Evolutionary conservation across 2,888 invertebrate species (phyloP).

Genomic region (Mythimna loreyi): DNA sequence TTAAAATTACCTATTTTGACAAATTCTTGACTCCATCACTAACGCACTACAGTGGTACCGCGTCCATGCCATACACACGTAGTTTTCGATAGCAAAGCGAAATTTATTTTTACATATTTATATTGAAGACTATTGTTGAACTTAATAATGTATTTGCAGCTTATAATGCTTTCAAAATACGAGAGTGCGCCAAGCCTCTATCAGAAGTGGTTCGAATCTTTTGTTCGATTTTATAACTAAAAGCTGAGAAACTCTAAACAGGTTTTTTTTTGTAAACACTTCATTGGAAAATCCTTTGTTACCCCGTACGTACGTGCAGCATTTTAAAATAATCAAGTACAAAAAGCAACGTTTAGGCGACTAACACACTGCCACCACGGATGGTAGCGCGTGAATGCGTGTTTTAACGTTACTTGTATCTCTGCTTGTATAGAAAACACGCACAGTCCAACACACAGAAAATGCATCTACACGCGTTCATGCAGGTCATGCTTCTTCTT

Average conservation of each 20-base stretch:
- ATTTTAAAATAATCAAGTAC: conserved; percentile 75
- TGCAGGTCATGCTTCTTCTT: too few relatives aligned
- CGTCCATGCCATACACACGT: not conserved
- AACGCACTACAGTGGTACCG: too few relatives aligned
- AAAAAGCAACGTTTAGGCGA: conserved; percentile 65
- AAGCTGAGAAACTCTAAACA: conserved; percentile 17
- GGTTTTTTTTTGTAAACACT: conserved; percentile 29
- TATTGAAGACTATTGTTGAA: too few relatives aligned
- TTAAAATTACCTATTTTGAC: too few relatives aligned
- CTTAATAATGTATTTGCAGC: not conserved
- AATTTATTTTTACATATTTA: not conserved
- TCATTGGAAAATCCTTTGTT: conserved; percentile 44
- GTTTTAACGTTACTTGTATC: too few relatives aligned
- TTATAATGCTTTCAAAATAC: conserved; percentile 6
- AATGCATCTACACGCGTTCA: too few relatives aligned
- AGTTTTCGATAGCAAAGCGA: not conserved
- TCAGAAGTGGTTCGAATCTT: conserved; percentile 5
- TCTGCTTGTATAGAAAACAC: too few relatives aligned
- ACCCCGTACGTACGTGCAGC: conserved; percentile 39
- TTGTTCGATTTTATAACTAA: conserved; percentile 17
- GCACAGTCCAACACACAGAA: too few relatives aligned
- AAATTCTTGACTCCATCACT: too few relatives aligned
- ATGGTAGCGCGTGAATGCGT: too few relatives aligned
- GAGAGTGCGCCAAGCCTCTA: not conserved
- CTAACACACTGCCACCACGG: too few relatives aligned